Percentiles rank a stretch among this genome's conserved stretches.
phyloP scores from a whole-genome alignment of 2,113 vertebrate genomes.

The Gobiocypris rarus region DNA sequence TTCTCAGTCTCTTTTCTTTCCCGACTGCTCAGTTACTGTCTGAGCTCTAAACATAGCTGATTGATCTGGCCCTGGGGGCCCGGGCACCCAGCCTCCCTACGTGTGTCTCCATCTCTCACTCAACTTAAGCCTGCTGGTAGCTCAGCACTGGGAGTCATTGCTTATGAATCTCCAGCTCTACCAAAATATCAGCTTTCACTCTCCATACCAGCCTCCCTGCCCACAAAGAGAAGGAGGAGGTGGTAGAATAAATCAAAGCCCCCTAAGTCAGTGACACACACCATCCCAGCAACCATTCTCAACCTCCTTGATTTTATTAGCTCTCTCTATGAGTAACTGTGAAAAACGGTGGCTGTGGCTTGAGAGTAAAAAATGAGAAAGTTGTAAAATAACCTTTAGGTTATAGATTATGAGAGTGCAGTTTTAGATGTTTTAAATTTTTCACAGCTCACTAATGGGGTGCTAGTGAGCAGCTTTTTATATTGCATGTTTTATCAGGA shows the following conservation, averaged over 20 bases:
- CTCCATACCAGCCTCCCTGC: not conserved
- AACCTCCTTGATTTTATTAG: slow-evolving; percentile 35
- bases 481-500: slow-evolving; percentile 1
- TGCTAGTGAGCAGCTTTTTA: slow-evolving; percentile 15
- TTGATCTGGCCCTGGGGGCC: slow-evolving; percentile 53
- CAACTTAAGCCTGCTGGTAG: slow-evolving; percentile 57
- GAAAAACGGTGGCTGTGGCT: not conserved
- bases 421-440: slow-evolving; percentile 38
- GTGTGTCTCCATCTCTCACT: slow-evolving; percentile 52
- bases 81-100: slow-evolving; percentile 33
- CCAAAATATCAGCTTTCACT: slow-evolving; percentile 1
- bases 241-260: slow-evolving; percentile 47
- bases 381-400: slow-evolving; percentile 1
- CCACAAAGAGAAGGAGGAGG: slow-evolving; percentile 2
- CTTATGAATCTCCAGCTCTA: slow-evolving; percentile 47
- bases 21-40: slow-evolving; percentile 27
- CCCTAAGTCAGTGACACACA: slow-evolving; percentile 26
- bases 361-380: slow-evolving; percentile 22
- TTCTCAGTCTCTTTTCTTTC: not conserved
- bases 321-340: slow-evolving; percentile 19
- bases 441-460: slow-evolving; percentile 29
- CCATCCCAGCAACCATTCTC: slow-evolving; percentile 27
- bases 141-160: slow-evolving; percentile 22
- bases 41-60: slow-evolving; percentile 38
- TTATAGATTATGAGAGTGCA: slow-evolving; percentile 6